Conservation (phyloP, 2,797 vertebrate genomes). For the Danio choprae region DNA sequence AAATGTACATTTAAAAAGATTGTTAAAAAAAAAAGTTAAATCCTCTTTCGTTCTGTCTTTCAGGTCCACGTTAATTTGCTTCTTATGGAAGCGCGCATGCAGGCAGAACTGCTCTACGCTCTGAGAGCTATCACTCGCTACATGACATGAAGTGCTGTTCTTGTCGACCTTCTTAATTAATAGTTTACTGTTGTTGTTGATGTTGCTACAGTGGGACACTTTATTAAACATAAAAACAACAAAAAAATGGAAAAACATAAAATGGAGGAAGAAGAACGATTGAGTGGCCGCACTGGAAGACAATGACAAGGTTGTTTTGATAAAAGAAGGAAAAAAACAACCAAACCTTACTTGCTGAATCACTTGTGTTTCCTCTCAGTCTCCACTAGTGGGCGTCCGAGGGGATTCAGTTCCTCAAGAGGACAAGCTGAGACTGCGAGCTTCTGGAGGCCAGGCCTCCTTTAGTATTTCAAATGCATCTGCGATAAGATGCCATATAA, state of each 20-base stretch:
- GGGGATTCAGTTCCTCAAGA: slow-evolving; percentile 51
- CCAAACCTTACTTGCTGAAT: slow-evolving; percentile 70
- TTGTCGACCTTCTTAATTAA: slow-evolving; percentile 32
- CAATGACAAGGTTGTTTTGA: slow-evolving; percentile 67
- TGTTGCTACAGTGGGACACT: slow-evolving; percentile 76
- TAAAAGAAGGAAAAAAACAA: slow-evolving; percentile 49
- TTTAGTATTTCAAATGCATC: slow-evolving; percentile 71
- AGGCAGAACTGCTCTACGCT: slow-evolving; percentile 99
- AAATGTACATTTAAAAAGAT: background rate
- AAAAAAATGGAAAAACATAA: slow-evolving; percentile 46
- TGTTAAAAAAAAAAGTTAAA: background rate
- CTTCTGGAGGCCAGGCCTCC: slow-evolving; percentile 66
- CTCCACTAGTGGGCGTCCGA: slow-evolving; percentile 70
- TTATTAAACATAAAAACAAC: slow-evolving; percentile 65
- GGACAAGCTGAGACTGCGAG: slow-evolving; percentile 62
- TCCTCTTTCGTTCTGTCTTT: background rate
- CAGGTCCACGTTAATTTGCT: slow-evolving; percentile 99
- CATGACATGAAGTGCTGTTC: slow-evolving; percentile 94
- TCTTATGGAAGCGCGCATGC: slow-evolving; percentile 99
- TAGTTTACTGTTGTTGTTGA: slow-evolving; percentile 65
- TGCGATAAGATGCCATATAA: slow-evolving; percentile 69
- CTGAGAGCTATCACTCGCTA: slow-evolving; percentile 99
- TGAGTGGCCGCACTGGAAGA: slow-evolving; percentile 56
- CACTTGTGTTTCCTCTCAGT: slow-evolving; percentile 74
- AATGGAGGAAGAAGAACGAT: slow-evolving; percentile 51